A percentile compares a stretch with the other conserved stretches of the same genome.
Conservation (phyloP, 2,797 vertebrate genomes). For the Craterocephalus amniculus region DNA sequence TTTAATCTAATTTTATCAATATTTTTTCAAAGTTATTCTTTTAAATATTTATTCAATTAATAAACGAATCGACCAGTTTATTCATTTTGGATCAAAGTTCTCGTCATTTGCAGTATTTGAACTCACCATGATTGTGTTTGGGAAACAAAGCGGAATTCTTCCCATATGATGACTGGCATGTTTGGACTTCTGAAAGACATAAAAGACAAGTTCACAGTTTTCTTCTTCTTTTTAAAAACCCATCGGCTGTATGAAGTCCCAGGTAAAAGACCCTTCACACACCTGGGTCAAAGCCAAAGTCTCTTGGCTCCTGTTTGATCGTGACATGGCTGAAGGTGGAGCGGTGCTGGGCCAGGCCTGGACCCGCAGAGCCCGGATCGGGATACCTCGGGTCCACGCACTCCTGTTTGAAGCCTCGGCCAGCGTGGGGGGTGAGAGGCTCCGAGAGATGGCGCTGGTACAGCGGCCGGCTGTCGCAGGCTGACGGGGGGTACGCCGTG, state of each 20-base stretch:
- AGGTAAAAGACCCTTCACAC: background rate
- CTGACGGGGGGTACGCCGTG: slow-evolving; percentile 77
- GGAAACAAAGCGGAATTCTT: slow-evolving; percentile 84
- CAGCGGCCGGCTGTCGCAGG: slow-evolving; percentile 81
- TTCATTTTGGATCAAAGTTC: no score
- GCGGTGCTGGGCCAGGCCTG: slow-evolving; percentile 64
- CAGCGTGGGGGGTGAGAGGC: slow-evolving; percentile 82
- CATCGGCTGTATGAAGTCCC: no score
- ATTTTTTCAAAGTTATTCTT: no score
- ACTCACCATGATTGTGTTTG: slow-evolving; percentile 84
- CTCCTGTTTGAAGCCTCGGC: slow-evolving; percentile 92
- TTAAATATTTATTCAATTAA: no score
- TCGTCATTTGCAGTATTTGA: background rate
- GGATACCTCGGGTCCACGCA: slow-evolving; percentile 87
- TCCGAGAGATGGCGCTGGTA: slow-evolving; percentile 94
- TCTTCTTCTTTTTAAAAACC: background rate
- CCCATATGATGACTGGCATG: slow-evolving; percentile 89
- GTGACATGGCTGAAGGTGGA: slow-evolving; percentile 85
- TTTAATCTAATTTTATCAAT: no score
- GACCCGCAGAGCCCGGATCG: slow-evolving; percentile 76
- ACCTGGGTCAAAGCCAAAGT: slow-evolving; percentile 92
- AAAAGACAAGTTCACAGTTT: background rate
- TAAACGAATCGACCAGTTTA: no score
- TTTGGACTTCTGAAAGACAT: slow-evolving; percentile 88
- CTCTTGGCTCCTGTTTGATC: slow-evolving; percentile 94